Evolutionary conservation across 2,797 vertebrate species (phyloP).

Genomic region (Pogonophryne albipinna): DNA sequence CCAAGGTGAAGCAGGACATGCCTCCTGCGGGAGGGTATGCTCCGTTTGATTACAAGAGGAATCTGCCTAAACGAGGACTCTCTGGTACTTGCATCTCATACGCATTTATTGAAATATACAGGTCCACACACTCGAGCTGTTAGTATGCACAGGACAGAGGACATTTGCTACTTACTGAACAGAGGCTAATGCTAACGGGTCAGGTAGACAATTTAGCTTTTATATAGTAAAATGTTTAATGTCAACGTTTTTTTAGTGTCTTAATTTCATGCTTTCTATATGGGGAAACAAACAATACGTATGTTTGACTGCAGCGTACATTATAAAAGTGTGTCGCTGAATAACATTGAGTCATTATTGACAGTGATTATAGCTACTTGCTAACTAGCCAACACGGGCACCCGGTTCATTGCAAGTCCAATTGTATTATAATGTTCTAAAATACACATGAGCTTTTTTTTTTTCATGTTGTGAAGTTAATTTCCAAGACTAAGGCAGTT

Average conservation of each 20-base stretch:
- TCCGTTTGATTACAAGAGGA: slow-evolving; percentile 92
- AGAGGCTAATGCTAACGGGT: slow-evolving; percentile 55
- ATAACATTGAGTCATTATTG: not conserved
- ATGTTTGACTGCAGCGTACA: not conserved
- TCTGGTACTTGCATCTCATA: slow-evolving; percentile 85
- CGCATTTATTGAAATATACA: not conserved
- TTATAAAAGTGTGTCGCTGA: too few species aligned
- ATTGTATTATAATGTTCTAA: not conserved
- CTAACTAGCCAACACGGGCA: slow-evolving; percentile 18
- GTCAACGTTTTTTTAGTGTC: fast-evolving
- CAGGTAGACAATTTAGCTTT: not conserved
- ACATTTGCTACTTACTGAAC: not conserved
- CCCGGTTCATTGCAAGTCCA: too few species aligned
- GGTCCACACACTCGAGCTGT: fast-evolving
- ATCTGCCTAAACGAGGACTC: slow-evolving; percentile 91
- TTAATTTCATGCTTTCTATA: fast-evolving
- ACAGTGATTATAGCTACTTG: not conserved
- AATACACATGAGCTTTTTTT: not conserved
- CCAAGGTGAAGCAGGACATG: slow-evolving; percentile 99
- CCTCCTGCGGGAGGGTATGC: slow-evolving; percentile 93
- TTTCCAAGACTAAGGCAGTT: not conserved
- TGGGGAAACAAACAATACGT: fast-evolving
- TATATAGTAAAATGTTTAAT: not conserved
- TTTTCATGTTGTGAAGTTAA: not conserved
- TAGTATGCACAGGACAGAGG: fast-evolving